Percentiles rank a stretch among this genome's conserved stretches.
Evolutionary conservation across 1,140 invertebrate species (phyloP).

Genomic region (Orussus abietinus): DNA sequence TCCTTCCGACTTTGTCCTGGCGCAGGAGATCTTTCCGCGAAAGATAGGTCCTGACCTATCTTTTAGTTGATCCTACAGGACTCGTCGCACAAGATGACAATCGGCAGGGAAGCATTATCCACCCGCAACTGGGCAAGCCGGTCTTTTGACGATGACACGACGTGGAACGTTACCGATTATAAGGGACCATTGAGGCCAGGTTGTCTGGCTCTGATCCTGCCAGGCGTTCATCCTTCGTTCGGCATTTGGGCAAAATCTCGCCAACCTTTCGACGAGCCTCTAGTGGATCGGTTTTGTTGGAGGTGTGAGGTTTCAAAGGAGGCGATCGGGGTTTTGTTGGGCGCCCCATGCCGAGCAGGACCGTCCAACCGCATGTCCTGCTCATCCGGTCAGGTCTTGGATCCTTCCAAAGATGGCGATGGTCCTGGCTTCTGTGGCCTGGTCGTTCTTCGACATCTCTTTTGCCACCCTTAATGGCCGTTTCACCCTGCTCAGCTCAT

Average conservation of each 20-base stretch:
- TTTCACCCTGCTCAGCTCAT: slow-evolving; percentile 6
- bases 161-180: slow-evolving; percentile 39
- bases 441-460: no score
- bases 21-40: background rate
- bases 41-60: slow-evolving; percentile 3
- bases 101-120: slow-evolving; percentile 30
- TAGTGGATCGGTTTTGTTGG: slow-evolving; percentile 33
- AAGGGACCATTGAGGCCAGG: slow-evolving; percentile 28
- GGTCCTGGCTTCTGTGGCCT: no score
- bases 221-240: slow-evolving; percentile 20
- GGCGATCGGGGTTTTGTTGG: slow-evolving; percentile 38
- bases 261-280: slow-evolving; percentile 28
- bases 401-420: background rate
- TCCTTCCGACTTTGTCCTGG: slow-evolving; percentile 15
- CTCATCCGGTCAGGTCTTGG: slow-evolving; percentile 7
- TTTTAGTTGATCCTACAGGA: background rate
- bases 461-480: no score
- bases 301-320: slow-evolving; percentile 50
- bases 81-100: slow-evolving; percentile 35
- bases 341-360: slow-evolving; percentile 15
- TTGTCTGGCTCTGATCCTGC: slow-evolving; percentile 14
- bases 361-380: slow-evolving; percentile 18
- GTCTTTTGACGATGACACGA: slow-evolving; percentile 26
- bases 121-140: slow-evolving; percentile 18
- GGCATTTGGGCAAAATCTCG: slow-evolving; percentile 29